phyloP scores from a whole-genome alignment of 2,888 invertebrate species.

The Meiosimyza decipiens region DNA sequence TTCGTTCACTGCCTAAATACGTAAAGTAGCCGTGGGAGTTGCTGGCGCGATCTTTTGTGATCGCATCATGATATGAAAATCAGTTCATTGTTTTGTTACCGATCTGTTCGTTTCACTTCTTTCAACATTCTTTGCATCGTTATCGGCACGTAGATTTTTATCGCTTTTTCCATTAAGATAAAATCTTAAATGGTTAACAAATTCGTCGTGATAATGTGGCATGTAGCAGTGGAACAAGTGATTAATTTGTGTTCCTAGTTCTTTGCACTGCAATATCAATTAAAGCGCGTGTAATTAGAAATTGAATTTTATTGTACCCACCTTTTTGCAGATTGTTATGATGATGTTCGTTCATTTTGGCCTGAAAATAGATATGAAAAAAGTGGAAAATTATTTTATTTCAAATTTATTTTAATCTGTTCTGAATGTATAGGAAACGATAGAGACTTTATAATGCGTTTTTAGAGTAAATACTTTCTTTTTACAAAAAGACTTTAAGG shows the following conservation, averaged over 20 bases:
- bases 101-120: background rate
- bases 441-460: too few species aligned
- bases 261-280: too few species aligned
- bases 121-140: slow-evolving; percentile 26
- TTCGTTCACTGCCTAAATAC: slow-evolving; percentile 40
- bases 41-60: background rate
- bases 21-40: background rate
- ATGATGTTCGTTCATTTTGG: slow-evolving; percentile 67
- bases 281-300: too few species aligned
- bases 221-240: too few species aligned
- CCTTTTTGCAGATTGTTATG: slow-evolving; percentile 67
- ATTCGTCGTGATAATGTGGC: background rate
- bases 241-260: too few species aligned
- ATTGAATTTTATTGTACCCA: slow-evolving; percentile 47
- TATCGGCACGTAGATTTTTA: slow-evolving; percentile 21
- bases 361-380: slow-evolving; percentile 51
- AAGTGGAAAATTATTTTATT: background rate
- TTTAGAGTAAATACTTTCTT: too few species aligned
- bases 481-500: too few species aligned
- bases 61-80: slow-evolving; percentile 38
- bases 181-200: slow-evolving; percentile 44
- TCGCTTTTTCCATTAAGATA: slow-evolving; percentile 34
- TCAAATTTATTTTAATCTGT: background rate
- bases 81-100: slow-evolving; percentile 34
- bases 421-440: too few species aligned